Evolutionary conservation across 2,797 vertebrate genomes (phyloP).

Genomic region (Furcifer pardalis): DNA sequence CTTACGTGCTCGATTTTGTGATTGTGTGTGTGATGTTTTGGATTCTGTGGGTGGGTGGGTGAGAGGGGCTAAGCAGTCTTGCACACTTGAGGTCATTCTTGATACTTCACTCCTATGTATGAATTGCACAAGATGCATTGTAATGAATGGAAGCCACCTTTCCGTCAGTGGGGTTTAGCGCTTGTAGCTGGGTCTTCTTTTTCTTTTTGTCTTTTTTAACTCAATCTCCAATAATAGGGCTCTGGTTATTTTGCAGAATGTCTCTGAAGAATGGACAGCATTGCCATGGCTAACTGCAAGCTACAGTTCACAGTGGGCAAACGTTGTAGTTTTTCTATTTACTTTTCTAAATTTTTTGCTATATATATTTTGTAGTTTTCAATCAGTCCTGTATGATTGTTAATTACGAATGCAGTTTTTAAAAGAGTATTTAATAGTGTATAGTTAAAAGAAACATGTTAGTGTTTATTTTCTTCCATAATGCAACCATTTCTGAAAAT

Average conservation of each 20-base stretch:
- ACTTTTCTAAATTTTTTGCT: constrained; percentile 71
- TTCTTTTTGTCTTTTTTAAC: constrained; percentile 49
- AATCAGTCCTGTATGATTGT: constrained; percentile 71
- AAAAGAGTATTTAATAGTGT: constrained; percentile 61
- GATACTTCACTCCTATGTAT: constrained; percentile 49
- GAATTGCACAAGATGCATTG: constrained; percentile 68
- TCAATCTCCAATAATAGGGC: constrained; percentile 81
- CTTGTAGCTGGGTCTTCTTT: constrained; percentile 69
- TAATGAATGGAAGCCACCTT: constrained; percentile 53
- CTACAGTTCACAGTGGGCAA: constrained; percentile 80
- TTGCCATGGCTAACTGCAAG: constrained; percentile 81
- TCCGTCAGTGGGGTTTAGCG: constrained; percentile 73
- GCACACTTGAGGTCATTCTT: constrained; percentile 59
- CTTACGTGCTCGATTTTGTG: constrained; percentile 57
- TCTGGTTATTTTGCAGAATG: constrained; percentile 83
- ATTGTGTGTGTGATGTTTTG: neutral
- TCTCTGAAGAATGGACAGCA: constrained; percentile 80
- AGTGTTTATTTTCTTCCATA: constrained; percentile 72
- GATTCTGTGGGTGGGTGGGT: neutral
- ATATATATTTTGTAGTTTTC: constrained; percentile 72
- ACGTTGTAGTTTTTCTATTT: constrained; percentile 80
- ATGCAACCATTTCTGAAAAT: constrained; percentile 78
- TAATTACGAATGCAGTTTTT: constrained; percentile 69
- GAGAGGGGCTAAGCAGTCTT: constrained; percentile 45
- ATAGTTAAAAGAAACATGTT: constrained; percentile 65